Evolutionary conservation across 37 sponge, comb jelly and placozoan species (phyloP).

Genomic region (Hexactinellida sp.): DNA sequence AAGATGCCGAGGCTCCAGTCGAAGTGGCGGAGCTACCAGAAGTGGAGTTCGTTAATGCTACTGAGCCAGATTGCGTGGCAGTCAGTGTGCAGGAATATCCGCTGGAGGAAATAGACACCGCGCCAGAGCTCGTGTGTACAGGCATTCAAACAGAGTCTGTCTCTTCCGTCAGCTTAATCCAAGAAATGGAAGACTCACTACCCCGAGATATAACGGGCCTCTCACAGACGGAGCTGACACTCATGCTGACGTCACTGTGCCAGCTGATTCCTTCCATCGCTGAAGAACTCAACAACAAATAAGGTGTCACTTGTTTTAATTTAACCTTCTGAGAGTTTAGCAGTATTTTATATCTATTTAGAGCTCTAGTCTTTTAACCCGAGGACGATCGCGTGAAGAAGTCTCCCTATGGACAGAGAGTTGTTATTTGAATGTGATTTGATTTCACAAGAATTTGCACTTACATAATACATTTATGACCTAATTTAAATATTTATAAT

Average conservation of each 20-base stretch:
- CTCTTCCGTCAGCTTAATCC: not conserved
- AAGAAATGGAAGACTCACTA: not conserved
- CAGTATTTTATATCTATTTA: not conserved
- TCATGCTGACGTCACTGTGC: not conserved
- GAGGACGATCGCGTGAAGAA: not conserved
- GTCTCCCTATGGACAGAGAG: not conserved
- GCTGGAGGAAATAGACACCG: not conserved
- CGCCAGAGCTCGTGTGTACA: not conserved
- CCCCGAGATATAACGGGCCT: not conserved
- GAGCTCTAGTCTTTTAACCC: not conserved
- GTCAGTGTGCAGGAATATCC: not conserved
- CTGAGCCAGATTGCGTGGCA: not conserved
- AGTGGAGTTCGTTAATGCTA: not conserved
- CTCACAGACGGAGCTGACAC: not conserved
- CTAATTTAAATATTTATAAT: not conserved
- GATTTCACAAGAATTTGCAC: slow-evolving; percentile 12
- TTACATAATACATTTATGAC: not conserved
- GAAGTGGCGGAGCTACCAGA: not conserved
- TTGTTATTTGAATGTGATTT: not conserved
- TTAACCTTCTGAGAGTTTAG: not conserved
- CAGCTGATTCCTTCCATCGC: not conserved
- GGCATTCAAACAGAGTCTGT: not conserved
- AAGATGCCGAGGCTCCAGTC: not conserved
- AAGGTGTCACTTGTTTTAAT: not conserved
- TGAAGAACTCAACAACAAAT: not conserved